Conservation (phyloP, 1,140 invertebrate genomes). For the Contarinia nasturtii region DNA sequence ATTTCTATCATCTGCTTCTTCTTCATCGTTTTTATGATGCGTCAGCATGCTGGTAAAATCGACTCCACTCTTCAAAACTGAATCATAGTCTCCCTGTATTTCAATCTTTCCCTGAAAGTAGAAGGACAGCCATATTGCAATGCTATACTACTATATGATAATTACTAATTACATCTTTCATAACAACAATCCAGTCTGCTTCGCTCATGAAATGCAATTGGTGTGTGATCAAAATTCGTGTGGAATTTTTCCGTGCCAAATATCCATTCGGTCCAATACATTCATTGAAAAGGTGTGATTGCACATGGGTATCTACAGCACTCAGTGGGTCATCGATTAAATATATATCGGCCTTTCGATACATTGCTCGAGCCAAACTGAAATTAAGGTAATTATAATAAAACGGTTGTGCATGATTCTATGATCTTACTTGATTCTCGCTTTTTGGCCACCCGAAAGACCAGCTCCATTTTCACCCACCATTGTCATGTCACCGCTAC, state of each 20-base stretch:
- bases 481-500: constrained; percentile 30
- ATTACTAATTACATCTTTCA: constrained; percentile 43
- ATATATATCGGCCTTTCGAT: constrained; percentile 47
- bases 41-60: too few species aligned
- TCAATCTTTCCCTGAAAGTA: background rate
- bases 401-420: constrained; percentile 4
- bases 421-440: constrained; percentile 32
- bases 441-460: constrained; percentile 32
- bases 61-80: too few species aligned
- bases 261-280: constrained; percentile 29
- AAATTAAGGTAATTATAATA: constrained; percentile 39
- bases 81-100: background rate
- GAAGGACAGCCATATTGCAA: too few species aligned
- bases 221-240: constrained; percentile 55
- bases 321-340: constrained; percentile 66
- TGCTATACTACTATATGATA: too few species aligned
- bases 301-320: constrained; percentile 64
- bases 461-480: constrained; percentile 37
- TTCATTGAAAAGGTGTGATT: constrained; percentile 54
- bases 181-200: constrained; percentile 42
- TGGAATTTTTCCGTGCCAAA: constrained; percentile 25
- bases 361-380: constrained; percentile 24
- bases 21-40: too few species aligned
- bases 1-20: too few species aligned
- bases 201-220: constrained; percentile 53